Conservation (phyloP, 2,797 vertebrate species). For the Sebastes alutus region DNA sequence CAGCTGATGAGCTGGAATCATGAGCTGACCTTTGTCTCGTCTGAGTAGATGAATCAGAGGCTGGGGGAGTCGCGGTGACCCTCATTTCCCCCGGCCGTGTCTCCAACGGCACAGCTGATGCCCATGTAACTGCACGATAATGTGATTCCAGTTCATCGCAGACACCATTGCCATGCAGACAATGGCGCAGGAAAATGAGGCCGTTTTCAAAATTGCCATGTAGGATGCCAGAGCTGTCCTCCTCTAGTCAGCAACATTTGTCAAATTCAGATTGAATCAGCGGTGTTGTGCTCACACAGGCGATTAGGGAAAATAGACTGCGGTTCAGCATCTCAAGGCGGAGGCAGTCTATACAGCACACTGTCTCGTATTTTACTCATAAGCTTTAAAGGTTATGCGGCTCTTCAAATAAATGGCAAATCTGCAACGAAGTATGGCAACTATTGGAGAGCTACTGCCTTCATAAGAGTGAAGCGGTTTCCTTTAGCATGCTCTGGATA, state of each 20-base stretch:
- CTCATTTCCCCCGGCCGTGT: conserved; percentile 58
- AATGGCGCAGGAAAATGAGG: conserved; percentile 68
- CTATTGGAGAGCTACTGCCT: conserved; percentile 29
- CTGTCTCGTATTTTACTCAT: conserved; percentile 40
- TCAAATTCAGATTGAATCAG: conserved; percentile 75
- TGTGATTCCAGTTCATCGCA: conserved; percentile 63
- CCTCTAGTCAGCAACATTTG: conserved; percentile 70
- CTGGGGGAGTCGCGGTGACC: conserved; percentile 54
- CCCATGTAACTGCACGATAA: conserved; percentile 68
- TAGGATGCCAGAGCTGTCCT: conserved; percentile 59
- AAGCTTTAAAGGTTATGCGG: conserved; percentile 57
- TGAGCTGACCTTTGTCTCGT: conserved; percentile 55
- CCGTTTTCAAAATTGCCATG: conserved; percentile 71
- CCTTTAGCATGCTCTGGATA: conserved; percentile 46
- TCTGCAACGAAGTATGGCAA: conserved; percentile 41
- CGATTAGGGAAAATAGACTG: conserved; percentile 59
- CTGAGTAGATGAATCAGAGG: conserved; percentile 65
- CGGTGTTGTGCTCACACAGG: conserved; percentile 55
- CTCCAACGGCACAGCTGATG: conserved; percentile 67
- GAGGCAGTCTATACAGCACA: conserved; percentile 33
- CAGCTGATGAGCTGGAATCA: conserved; percentile 53
- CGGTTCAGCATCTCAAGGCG: conserved; percentile 24
- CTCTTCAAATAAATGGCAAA: conserved; percentile 58
- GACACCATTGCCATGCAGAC: conserved; percentile 69
- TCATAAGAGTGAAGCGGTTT: conserved; percentile 24